Base-by-base conservation (phyloP, 2,888 invertebrate species). In the Drosophila mimica region DNA sequence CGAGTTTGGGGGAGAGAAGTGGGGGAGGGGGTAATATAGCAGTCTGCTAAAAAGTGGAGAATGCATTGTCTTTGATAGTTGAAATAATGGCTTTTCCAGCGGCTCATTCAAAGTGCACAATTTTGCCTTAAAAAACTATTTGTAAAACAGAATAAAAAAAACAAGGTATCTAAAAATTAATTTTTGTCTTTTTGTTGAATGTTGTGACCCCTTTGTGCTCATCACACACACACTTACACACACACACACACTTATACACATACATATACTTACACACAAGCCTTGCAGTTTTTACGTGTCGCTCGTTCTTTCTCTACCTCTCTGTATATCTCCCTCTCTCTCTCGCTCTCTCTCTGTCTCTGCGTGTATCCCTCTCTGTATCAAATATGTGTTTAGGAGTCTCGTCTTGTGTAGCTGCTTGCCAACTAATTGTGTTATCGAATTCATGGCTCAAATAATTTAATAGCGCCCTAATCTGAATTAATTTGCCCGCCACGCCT, bases 321-420 rank as follows among this genome's bases (percentile, higher is more conserved):
- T 48, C 51, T 67, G 17, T 17, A 17, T 17, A 20, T 58, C 53
- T 28, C 33, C 33, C 48, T n/a, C 33, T 43, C 51, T 31, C 25
- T 43, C 54, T 48, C 31, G 53, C 49, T 34, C 17, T 38, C 48
- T 51, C 34, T 56, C 30, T 56, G 15, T 33, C 30, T 25, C 20
- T 15, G 43, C 53, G 25, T 38, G 38, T 51, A 40, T 49, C 25
- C 40, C 60, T 25, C 43, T 25, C 53, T 25, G 51, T n/a, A 34
- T 43, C 9, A 33, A 34, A 28, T 58, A 38, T 31, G 17, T 74
- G 65, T 63, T 58, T 4, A 78, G 85, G 64, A 60, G 65, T 67
- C 60, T 56, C 70, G 75, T 88, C 80, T 84, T 88, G 79, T 87
- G 85, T 84, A 89, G 82, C 80, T 71, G 81, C 81, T 80, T 83